Percentiles rank a stretch among this genome's conserved stretches.
Conservation (phyloP, 2,113 vertebrate genomes). For the Hippocampus guttulatus region DNA sequence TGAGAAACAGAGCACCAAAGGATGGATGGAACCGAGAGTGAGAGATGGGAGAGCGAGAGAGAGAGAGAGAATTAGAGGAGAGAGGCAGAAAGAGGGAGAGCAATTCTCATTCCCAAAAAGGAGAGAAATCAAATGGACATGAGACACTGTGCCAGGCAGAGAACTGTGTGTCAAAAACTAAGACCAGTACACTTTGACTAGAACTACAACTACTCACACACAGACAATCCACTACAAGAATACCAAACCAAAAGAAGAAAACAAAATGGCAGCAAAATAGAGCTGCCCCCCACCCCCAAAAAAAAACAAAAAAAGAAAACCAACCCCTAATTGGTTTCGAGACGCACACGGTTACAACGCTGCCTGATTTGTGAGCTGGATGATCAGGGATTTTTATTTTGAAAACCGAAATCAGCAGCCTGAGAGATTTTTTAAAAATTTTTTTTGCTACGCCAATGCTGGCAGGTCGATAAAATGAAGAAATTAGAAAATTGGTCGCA, state of each 20-base stretch:
- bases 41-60: slow-evolving; percentile 16
- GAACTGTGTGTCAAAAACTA: slow-evolving; percentile 68
- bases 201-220: slow-evolving; percentile 59
- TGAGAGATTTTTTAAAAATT: not conserved
- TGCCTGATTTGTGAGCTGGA: slow-evolving; percentile 1
- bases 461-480: slow-evolving; percentile 24
- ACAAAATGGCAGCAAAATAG: slow-evolving; percentile 49
- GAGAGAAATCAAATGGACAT: slow-evolving; percentile 65
- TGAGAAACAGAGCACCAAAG: slow-evolving; percentile 67
- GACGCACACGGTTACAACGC: slow-evolving; percentile 56
- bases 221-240: slow-evolving; percentile 65
- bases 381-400: not conserved
- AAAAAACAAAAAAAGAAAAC: slow-evolving; percentile 52
- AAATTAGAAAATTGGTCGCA: slow-evolving; percentile 29
- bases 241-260: slow-evolving; percentile 53
- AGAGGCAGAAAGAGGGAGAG: slow-evolving; percentile 37
- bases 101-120: slow-evolving; percentile 69
- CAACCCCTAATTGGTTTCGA: slow-evolving; percentile 65
- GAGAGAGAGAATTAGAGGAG: not conserved
- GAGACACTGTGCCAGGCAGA: slow-evolving; percentile 72
- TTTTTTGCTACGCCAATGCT: slow-evolving; percentile 13
- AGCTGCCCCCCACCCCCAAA: slow-evolving; percentile 17
- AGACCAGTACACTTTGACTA: slow-evolving; percentile 65
- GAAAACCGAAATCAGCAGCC: not conserved
- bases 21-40: slow-evolving; percentile 46